Base-by-base conservation (phyloP, 1,140 invertebrate genomes). In the Elymnias hypermnestra region DNA sequence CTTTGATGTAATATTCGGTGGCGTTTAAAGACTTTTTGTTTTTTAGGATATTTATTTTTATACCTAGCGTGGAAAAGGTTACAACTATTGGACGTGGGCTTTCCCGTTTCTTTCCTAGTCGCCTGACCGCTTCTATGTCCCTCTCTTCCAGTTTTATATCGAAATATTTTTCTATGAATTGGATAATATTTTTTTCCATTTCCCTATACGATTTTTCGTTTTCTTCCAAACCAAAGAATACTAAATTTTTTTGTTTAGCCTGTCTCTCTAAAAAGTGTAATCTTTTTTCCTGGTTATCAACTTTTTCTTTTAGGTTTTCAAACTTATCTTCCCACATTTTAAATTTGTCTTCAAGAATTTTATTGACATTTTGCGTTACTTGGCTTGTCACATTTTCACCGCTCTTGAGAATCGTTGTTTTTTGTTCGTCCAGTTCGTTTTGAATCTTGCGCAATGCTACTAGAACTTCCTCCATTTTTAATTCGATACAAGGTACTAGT, bases 31-130 rank as follows among this genome's bases (percentile, higher is more conserved):
- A 10, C 10, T 8, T 14, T 38, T 38, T 41, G 0, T 28, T 8
- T 17, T 41, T 12, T 2, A 37, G 10, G 2, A 37, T 21, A 9
- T 29, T 35, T 23, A 40, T 35, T 38, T 47, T 53, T 36, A 3
- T 47, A 7, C 38, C 38, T 15, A 53, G 21, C 19, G 38, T 42
- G 6, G 17, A 29, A 47, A 53, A 46, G n/a, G 38, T 47, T 4
- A 46, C 31, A 22, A 47, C 26, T 37, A 47, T 23, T 38, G 50
- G 41, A 7, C 41, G 41, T 8, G 41, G 41, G 21, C n/a, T 44
- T 0, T 23, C 41, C 5, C 19, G 8, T 33, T 45, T 25, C 5
- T 23, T 39, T 9, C 22, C 31, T 6, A 37, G 9, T 45, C 31
- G 33, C 15, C 12, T 45, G 8, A 26, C 13, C 8, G 13, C 42